phyloP scores from a whole-genome alignment of 1,140 invertebrate species.

The Antheraea mylitta region DNA sequence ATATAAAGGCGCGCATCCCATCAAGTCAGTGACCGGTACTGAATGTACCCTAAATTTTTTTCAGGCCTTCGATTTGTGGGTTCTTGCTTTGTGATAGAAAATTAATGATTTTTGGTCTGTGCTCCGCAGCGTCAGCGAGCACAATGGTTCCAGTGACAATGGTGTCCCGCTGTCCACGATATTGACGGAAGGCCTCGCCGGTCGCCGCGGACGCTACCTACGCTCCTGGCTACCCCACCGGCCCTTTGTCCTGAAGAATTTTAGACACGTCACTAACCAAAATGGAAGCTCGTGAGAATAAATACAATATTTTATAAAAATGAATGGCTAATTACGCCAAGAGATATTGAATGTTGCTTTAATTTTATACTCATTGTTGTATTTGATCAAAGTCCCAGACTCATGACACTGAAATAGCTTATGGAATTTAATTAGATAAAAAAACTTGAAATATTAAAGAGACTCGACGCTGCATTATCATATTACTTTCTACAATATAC shows the following conservation, averaged over 20 bases:
- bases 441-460: background rate
- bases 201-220: slow-evolving; percentile 73
- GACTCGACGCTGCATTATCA: background rate
- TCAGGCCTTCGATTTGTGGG: slow-evolving; percentile 71
- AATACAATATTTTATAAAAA: slow-evolving; percentile 42
- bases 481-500: background rate
- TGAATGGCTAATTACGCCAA: slow-evolving; percentile 52
- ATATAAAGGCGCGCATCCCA: slow-evolving; percentile 40
- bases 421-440: background rate
- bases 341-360: slow-evolving; percentile 10
- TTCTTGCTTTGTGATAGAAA: slow-evolving; percentile 76
- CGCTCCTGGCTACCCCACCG: slow-evolving; percentile 51
- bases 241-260: slow-evolving; percentile 62
- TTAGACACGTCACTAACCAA: slow-evolving; percentile 61
- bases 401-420: background rate
- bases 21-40: slow-evolving; percentile 61
- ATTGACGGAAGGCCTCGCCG: slow-evolving; percentile 68
- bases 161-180: slow-evolving; percentile 71
- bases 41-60: slow-evolving; percentile 71
- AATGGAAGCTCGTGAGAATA: slow-evolving; percentile 62
- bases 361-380: slow-evolving; percentile 29
- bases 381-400: slow-evolving; percentile 3
- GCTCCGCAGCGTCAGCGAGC: slow-evolving; percentile 52
- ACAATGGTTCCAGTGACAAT: slow-evolving; percentile 71
- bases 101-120: slow-evolving; percentile 78